Evolutionary conservation across 1,140 invertebrate genomes (phyloP).

Genomic region (Drosophila malerkotliana): DNA sequence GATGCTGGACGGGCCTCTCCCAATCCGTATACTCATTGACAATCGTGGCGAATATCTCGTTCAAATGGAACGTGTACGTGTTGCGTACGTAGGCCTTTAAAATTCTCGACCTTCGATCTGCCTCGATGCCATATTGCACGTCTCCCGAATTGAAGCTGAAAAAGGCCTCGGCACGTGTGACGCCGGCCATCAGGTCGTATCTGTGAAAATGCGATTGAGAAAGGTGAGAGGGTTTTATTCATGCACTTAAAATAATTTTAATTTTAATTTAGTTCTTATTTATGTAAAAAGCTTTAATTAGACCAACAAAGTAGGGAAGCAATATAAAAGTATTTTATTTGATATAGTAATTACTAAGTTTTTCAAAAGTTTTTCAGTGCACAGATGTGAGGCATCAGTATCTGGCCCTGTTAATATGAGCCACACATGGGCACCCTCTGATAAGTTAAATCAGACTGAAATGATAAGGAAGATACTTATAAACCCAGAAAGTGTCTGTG

Average conservation of each 20-base stretch:
- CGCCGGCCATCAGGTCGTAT: slow-evolving; percentile 97
- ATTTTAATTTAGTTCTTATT: background rate
- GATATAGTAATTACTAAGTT: background rate
- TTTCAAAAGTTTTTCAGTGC: background rate
- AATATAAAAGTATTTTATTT: background rate
- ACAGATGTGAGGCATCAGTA: slow-evolving; percentile 1
- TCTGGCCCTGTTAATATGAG: background rate
- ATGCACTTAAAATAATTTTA: slow-evolving; percentile 4
- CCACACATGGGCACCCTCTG: slow-evolving; percentile 1
- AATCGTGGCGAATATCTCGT: slow-evolving; percentile 93
- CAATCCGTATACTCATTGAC: slow-evolving; percentile 99
- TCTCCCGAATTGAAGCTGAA: slow-evolving; percentile 95
- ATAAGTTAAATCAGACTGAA: background rate
- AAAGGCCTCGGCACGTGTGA: slow-evolving; percentile 93
- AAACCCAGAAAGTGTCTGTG: background rate
- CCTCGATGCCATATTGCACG: slow-evolving; percentile 95
- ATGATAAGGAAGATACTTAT: background rate
- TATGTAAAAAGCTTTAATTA: too few relatives aligned
- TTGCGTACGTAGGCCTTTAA: slow-evolving; percentile 96
- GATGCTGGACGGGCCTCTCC: slow-evolving; percentile 96
- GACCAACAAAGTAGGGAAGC: background rate
- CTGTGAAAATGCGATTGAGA: slow-evolving; percentile 81
- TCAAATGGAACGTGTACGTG: slow-evolving; percentile 94
- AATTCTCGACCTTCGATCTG: slow-evolving; percentile 93
- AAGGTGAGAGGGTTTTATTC: slow-evolving; percentile 11